These are phyloP conservation scores for Catostomus latipinnis DNA, from an alignment of 2,797 vertebrate species.

Conservation along the genomic window DNA sequence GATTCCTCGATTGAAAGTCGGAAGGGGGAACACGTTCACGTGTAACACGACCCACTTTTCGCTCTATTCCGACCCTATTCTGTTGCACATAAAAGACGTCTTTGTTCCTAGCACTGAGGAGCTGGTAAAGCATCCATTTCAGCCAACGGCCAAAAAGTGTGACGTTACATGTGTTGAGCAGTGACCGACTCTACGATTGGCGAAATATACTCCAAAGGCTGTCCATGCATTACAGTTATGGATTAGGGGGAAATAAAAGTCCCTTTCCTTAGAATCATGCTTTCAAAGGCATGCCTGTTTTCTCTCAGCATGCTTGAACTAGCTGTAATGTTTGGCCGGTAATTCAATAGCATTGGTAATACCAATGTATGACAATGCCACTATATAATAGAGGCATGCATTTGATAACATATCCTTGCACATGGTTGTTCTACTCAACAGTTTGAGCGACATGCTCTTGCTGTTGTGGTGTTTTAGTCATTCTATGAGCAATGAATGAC, in stretches of 20 bases:
- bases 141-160: constrained; percentile 66
- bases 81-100: constrained; percentile 65
- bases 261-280: constrained; percentile 6
- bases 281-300: constrained; percentile 42
- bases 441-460: constrained; percentile 5
- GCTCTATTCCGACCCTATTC: constrained; percentile 48
- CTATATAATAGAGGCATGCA: constrained; percentile 49
- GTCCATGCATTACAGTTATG: constrained; percentile 48
- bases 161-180: constrained; percentile 71
- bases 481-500: constrained; percentile 4
- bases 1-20: constrained; percentile 64
- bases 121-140: constrained; percentile 56
- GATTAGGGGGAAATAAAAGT: constrained; percentile 35
- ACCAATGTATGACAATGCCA: constrained; percentile 38
- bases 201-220: constrained; percentile 44
- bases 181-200: constrained; percentile 71
- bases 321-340: constrained; percentile 45
- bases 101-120: constrained; percentile 67
- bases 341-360: constrained; percentile 59
- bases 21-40: constrained; percentile 64
- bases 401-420: constrained; percentile 41
- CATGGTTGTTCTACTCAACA: constrained; percentile 8
- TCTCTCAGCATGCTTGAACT: constrained; percentile 33
- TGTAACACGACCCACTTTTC: constrained; percentile 75
- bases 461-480: constrained; percentile 9